Evolutionary conservation across 2,797 vertebrate genomes (phyloP).

Genomic region (Bryconaethiops microstoma): DNA sequence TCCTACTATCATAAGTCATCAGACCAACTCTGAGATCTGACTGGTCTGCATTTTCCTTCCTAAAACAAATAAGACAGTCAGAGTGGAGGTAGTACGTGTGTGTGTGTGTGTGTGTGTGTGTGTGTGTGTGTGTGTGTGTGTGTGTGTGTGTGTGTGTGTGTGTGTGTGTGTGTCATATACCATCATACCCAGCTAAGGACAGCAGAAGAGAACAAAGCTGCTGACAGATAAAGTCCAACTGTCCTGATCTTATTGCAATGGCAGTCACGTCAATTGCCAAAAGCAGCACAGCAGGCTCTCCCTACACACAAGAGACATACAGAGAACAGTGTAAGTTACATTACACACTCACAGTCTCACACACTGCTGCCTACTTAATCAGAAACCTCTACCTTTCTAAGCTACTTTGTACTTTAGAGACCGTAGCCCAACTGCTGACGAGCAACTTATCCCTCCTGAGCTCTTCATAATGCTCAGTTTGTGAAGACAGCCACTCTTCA

Average conservation of each 20-base stretch:
- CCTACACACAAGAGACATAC: conserved; percentile 57
- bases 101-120: no score
- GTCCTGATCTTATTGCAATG: conserved; percentile 71
- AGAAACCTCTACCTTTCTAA: neutral
- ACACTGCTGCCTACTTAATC: neutral
- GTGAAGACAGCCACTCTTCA: neutral
- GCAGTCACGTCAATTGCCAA: conserved; percentile 78
- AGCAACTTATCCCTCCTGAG: no score
- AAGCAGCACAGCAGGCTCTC: conserved; percentile 71
- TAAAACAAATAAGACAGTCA: conserved; percentile 49
- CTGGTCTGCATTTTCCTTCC: conserved; percentile 53
- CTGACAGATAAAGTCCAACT: conserved; percentile 73
- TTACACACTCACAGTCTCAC: neutral
- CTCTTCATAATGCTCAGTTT: neutral
- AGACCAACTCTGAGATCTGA: conserved; percentile 74
- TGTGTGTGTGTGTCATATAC: neutral
- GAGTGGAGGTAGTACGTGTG: neutral
- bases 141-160: no score
- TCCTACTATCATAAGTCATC: conserved; percentile 78
- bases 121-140: neutral
- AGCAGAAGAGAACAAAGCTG: conserved; percentile 70
- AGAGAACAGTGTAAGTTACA: conserved; percentile 2
- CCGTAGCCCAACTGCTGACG: no score
- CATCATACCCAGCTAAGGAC: conserved; percentile 67
- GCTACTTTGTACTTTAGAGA: no score